Conservation (phyloP, 2,113 vertebrate species). For the Oncorhynchus kisutch region DNA sequence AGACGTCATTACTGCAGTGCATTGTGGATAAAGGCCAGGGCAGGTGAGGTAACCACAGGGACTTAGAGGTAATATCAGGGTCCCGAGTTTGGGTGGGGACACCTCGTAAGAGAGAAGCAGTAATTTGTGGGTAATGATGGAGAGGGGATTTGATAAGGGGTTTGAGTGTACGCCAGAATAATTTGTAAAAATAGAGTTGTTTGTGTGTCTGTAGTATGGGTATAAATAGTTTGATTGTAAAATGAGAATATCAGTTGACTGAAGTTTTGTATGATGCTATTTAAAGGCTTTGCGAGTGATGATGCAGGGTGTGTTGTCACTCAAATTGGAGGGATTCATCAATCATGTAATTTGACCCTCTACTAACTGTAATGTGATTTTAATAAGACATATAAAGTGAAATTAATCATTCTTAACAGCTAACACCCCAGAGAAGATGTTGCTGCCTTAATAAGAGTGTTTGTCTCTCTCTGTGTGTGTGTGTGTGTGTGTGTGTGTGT, state of each 20-base stretch:
- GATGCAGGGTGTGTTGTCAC: not conserved
- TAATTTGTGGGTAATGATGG: not conserved
- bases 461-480: not conserved
- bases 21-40: conserved; percentile 12
- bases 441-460: conserved; percentile 2
- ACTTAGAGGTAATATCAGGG: not conserved
- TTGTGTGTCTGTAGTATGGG: not conserved
- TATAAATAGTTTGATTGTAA: not conserved
- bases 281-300: not conserved
- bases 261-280: not conserved
- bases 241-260: too few relatives aligned
- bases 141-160: not conserved
- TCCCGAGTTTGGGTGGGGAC: too few relatives aligned
- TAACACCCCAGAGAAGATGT: conserved; percentile 40
- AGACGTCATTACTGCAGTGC: conserved; percentile 2
- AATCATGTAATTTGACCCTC: conserved; percentile 14
- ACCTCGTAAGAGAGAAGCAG: not conserved
- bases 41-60: conserved; percentile 18
- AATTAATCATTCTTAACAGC: conserved; percentile 28
- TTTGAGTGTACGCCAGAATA: not conserved
- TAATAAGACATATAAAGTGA: conserved; percentile 38
- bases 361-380: conserved; percentile 14
- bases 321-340: not conserved
- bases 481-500: not conserved
- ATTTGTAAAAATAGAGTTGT: too few relatives aligned